These are phyloP conservation scores for Martes martes DNA, from an alignment of 2,113 vertebrate genomes.

Conservation along the genomic window DNA sequence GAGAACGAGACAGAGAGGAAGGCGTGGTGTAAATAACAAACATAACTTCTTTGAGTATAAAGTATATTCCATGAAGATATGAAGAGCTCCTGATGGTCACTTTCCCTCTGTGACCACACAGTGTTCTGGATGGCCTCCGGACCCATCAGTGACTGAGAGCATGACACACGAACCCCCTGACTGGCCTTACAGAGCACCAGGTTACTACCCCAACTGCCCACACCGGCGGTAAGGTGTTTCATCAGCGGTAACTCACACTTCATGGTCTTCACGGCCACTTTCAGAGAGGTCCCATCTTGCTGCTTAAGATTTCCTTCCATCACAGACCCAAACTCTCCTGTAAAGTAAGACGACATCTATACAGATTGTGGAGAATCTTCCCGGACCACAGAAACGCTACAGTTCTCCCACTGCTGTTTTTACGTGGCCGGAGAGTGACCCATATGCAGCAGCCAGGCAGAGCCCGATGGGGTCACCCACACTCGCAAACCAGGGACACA, in stretches of 20 bases:
- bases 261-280: conserved; percentile 99
- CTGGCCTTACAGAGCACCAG: not conserved
- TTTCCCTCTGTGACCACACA: not conserved
- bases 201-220: not conserved
- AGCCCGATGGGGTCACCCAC: not conserved
- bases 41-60: not conserved
- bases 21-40: not conserved
- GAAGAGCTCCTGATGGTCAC: not conserved
- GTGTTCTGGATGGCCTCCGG: not conserved
- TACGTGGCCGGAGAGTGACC: not conserved
- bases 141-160: not conserved
- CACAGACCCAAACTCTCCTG: conserved; percentile 98
- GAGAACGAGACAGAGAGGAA: too few species aligned
- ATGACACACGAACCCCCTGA: not conserved
- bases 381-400: rapidly evolving
- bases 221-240: not conserved
- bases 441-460: rapidly evolving
- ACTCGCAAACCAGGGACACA: rapidly evolving
- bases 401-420: not conserved
- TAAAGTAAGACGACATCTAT: not conserved
- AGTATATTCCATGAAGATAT: rapidly evolving
- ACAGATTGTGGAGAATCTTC: not conserved
- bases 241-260: conserved; percentile 86
- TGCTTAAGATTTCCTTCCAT: conserved; percentile 91
- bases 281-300: conserved; percentile 85